Evolutionary conservation across 2,888 invertebrate genomes (phyloP).

Genomic region (Phortica magna): DNA sequence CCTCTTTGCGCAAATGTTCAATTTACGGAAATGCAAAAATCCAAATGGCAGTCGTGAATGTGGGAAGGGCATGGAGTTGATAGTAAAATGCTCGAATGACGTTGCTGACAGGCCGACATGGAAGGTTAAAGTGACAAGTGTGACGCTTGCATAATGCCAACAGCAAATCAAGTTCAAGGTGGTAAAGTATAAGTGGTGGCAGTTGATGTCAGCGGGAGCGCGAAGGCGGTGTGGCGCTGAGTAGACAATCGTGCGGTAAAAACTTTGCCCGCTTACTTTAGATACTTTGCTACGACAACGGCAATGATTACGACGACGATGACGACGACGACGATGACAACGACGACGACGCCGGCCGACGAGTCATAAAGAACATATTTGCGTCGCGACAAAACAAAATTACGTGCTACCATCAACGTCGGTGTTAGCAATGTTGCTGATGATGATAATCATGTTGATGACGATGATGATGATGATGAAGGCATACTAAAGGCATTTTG

Average conservation of each 20-base stretch:
- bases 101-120: slow-evolving; percentile 64
- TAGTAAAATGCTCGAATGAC: slow-evolving; percentile 20
- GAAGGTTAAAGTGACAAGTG: slow-evolving; percentile 73
- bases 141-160: slow-evolving; percentile 62
- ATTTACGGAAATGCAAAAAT: slow-evolving; percentile 42
- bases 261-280: slow-evolving; percentile 19
- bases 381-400: slow-evolving; percentile 71
- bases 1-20: slow-evolving; percentile 69
- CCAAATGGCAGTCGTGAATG: slow-evolving; percentile 17
- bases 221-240: background rate
- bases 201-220: background rate
- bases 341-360: background rate
- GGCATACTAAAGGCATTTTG: slow-evolving; percentile 58
- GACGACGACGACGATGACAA: background rate
- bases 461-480: slow-evolving; percentile 39
- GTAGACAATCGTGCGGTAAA: slow-evolving; percentile 31
- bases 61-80: background rate
- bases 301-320: slow-evolving; percentile 4
- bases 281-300: slow-evolving; percentile 1
- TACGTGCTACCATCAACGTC: slow-evolving; percentile 58
- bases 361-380: slow-evolving; percentile 65
- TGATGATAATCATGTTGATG: background rate
- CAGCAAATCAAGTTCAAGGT: slow-evolving; percentile 27
- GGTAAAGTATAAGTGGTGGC: background rate
- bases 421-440: slow-evolving; percentile 34